Evolutionary conservation across 1,140 invertebrate species (phyloP).

Genomic region (Solenopsis invicta): DNA sequence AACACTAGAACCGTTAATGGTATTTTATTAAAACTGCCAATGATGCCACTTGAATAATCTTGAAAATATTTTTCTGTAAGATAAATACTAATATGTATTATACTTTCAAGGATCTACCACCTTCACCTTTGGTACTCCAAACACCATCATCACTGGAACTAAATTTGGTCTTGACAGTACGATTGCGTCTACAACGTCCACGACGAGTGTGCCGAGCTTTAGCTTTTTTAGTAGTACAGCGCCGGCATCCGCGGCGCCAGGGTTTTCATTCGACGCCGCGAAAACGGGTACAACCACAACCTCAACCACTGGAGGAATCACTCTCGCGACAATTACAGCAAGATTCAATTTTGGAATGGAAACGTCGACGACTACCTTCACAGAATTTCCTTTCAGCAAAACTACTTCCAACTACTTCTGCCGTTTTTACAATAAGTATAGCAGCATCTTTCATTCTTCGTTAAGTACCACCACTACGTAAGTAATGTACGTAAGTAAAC

Average conservation of each 20-base stretch:
- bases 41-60: too few species aligned
- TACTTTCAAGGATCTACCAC: constrained; percentile 49
- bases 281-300: constrained; percentile 64
- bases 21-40: too few species aligned
- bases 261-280: constrained; percentile 72
- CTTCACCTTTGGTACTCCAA: constrained; percentile 67
- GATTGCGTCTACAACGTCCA: constrained; percentile 62
- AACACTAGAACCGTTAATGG: too few species aligned
- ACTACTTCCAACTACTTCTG: constrained; percentile 74
- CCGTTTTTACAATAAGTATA: constrained; percentile 83
- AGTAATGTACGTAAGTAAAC: too few species aligned
- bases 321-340: constrained; percentile 64
- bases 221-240: constrained; percentile 67
- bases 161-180: constrained; percentile 63
- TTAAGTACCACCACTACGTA: constrained; percentile 86
- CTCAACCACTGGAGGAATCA: constrained; percentile 68
- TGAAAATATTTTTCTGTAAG: too few species aligned
- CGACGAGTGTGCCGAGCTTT: constrained; percentile 75
- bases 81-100: neutral
- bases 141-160: constrained; percentile 64
- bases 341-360: constrained; percentile 76
- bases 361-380: constrained; percentile 64
- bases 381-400: constrained; percentile 75
- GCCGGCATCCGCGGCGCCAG: constrained; percentile 71
- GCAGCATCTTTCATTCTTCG: constrained; percentile 83